Evolutionary conservation across 2,888 invertebrate species (phyloP).

Genomic region (Protonemura montana): DNA sequence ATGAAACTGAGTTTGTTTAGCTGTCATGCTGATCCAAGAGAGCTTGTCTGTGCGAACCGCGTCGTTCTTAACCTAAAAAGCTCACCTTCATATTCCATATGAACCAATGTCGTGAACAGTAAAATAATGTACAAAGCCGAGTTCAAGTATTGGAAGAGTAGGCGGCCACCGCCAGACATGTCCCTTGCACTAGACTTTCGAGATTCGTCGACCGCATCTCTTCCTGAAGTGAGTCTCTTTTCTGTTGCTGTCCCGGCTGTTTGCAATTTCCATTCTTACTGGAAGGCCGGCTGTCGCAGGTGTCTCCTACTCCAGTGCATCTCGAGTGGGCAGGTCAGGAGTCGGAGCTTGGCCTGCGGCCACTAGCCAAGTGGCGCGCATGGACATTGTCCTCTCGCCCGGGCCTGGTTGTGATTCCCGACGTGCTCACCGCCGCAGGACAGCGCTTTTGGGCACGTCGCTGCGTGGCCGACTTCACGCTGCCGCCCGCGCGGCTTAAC

Average conservation of each 20-base stretch:
- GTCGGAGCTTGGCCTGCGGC: slow-evolving; percentile 57
- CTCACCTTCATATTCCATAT: neutral
- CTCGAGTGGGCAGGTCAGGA: neutral
- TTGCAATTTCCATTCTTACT: too few species aligned
- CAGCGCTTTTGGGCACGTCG: slow-evolving; percentile 85
- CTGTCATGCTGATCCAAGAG: too few species aligned
- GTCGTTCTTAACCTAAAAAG: neutral
- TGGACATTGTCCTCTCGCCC: slow-evolving; percentile 69
- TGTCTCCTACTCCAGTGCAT: neutral
- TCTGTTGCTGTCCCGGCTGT: too few species aligned
- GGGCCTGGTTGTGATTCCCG: slow-evolving; percentile 79
- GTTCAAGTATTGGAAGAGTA: slow-evolving; percentile 84
- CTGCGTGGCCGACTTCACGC: slow-evolving; percentile 79
- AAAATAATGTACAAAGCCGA: slow-evolving; percentile 66
- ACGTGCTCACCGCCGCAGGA: slow-evolving; percentile 80
- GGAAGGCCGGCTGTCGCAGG: neutral
- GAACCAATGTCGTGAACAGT: too few species aligned
- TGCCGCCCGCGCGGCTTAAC: slow-evolving; percentile 74
- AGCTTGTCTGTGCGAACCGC: too few species aligned
- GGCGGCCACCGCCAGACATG: slow-evolving; percentile 69
- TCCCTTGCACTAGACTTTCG: slow-evolving; percentile 69
- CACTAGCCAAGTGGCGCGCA: slow-evolving; percentile 68
- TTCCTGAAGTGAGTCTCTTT: neutral
- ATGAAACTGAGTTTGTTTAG: too few species aligned
- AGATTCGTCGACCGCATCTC: neutral